These are phyloP conservation scores for Noctua pronuba DNA, from an alignment of 2,888 invertebrate species.

Conservation along the genomic window DNA sequence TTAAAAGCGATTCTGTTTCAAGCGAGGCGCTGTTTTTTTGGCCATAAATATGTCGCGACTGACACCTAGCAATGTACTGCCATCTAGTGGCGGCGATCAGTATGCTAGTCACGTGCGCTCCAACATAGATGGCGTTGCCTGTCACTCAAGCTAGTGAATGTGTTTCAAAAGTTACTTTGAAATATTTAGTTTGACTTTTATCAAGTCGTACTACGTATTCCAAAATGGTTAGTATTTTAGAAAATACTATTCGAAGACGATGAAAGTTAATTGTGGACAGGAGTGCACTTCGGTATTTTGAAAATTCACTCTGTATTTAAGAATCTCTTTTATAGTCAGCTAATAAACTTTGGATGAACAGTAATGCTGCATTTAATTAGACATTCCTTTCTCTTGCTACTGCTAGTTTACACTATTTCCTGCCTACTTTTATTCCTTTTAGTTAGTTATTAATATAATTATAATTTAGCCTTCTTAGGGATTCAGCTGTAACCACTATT, in stretches of 20 bases:
- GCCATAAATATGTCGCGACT: conserved; percentile 85
- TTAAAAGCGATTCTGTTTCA: conserved; percentile 88
- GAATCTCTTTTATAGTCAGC: too few relatives aligned
- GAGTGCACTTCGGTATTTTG: not conserved
- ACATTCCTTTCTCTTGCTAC: not conserved
- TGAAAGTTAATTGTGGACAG: not conserved
- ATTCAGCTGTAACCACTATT: too few relatives aligned
- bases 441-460: too few relatives aligned
- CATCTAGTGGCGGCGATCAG: conserved; percentile 76
- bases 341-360: conserved; percentile 1
- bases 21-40: conserved; percentile 84
- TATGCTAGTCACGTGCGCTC: conserved; percentile 66
- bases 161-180: conserved; percentile 37
- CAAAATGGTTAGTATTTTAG: not conserved
- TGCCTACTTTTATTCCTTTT: not conserved
- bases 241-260: not conserved
- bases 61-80: conserved; percentile 77
- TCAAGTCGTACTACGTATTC: not conserved
- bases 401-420: not conserved
- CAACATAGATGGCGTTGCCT: conserved; percentile 79
- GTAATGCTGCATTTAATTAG: conserved; percentile 1
- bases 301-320: not conserved
- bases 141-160: conserved; percentile 64
- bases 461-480: too few relatives aligned
- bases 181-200: conserved; percentile 36